Evolutionary conservation across 2,888 invertebrate species (phyloP), one percentile per base, ranked within the genome.

Genomic region (Tineola bisselliella): DNA sequence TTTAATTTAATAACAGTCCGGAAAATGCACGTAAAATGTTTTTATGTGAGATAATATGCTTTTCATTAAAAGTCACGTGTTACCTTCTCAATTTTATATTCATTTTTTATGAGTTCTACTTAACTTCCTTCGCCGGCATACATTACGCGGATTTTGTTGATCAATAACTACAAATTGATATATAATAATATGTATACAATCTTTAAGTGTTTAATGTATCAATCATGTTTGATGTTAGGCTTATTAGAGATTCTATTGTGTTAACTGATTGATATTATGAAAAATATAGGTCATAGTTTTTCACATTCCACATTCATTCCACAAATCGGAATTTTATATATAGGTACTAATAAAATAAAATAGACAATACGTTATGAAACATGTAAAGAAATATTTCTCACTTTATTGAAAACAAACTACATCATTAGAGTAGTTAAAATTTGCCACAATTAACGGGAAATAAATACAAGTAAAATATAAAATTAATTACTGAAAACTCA

Each of bases 21-120:
- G 79, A 78, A 79, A 81, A 81, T 75, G 77, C 73, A 73, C 76
- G 72, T 81, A 77, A 82, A 83, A 79, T 76, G 76, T 81, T 84
- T 84, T 84, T 81, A 84, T 80, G 82, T 67, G 75, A 75, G 77
- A 81, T 83, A 82, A 82, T 82, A 81, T 79, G 79, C 79, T 79
- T 84, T 82, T 84, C 78, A 82, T 84, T 82, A 80, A 74, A 75
- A 80, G 73, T 78, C 76, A 77, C 76, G 76, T 77, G 76, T 79
- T 77, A 72, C 75, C 71, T 71, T 67, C 68, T 66, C 73, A 72
- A 72, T 76, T 80, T 80, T 78, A 78, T 79, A 76, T 79, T 75
- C 74, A 67, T 69, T 76, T 60, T 79, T 79, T 77, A 80, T 72
- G 73, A 66, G 69, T 68, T 65, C 66, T 69, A 73, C 71, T 71